phyloP scores from a whole-genome alignment of 2,888 invertebrate genomes.

The Phalangium opilio region DNA sequence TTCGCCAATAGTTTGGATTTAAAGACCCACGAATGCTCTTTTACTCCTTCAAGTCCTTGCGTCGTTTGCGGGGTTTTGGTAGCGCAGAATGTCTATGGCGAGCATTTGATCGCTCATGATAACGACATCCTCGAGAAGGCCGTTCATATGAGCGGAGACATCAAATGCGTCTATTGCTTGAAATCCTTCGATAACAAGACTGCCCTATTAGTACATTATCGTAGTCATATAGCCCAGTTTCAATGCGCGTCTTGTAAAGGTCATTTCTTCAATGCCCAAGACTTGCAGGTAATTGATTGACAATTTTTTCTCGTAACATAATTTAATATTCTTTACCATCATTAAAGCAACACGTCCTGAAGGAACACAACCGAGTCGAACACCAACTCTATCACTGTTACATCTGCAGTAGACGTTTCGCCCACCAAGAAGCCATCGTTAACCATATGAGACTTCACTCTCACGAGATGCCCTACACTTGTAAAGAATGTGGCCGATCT shows the following conservation, averaged over 20 bases:
- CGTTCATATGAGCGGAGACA: too few species aligned
- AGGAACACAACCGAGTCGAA: constrained; percentile 6
- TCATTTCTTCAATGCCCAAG: not conserved
- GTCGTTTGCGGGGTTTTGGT: too few species aligned
- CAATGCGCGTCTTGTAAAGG: constrained; percentile 4
- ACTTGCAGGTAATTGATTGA: too few species aligned
- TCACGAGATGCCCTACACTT: constrained; percentile 10
- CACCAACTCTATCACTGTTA: constrained; percentile 7
- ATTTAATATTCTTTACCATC: too few species aligned
- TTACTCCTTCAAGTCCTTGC: too few species aligned
- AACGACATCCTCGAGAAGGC: too few species aligned
- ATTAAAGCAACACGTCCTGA: not conserved
- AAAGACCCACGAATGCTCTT: too few species aligned
- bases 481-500: constrained; percentile 7
- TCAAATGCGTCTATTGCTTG: too few species aligned
- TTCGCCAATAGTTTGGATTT: too few species aligned
- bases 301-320: too few species aligned
- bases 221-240: constrained; percentile 1
- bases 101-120: too few species aligned
- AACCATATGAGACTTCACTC: constrained; percentile 13
- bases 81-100: too few species aligned
- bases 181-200: not conserved
- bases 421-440: constrained; percentile 3
- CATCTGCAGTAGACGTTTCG: constrained; percentile 6
- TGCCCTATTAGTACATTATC: constrained; percentile 9